Percentiles rank a stretch among this genome's conserved stretches.
Conservation (phyloP, 2,797 vertebrate genomes). For the Enoplosus armatus region DNA sequence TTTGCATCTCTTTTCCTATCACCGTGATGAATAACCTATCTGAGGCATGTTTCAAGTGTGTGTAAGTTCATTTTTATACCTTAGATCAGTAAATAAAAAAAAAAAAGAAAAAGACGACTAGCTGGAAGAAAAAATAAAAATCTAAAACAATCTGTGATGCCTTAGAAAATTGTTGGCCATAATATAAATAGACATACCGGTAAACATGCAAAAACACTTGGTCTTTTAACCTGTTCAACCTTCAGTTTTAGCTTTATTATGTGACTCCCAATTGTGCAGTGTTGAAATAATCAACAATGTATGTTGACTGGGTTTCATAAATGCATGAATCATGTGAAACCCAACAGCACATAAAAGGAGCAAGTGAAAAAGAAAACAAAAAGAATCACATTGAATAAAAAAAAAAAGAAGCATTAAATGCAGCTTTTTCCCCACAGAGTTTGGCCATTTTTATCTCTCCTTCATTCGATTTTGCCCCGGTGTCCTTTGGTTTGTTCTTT, state of each 20-base stretch:
- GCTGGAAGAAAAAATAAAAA: background rate
- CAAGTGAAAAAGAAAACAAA: background rate
- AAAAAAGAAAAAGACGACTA: background rate
- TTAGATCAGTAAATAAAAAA: background rate
- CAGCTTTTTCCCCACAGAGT: background rate
- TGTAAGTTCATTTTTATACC: background rate
- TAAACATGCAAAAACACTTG: conserved; percentile 9
- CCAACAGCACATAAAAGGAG: conserved; percentile 14
- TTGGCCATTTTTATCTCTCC: conserved; percentile 26
- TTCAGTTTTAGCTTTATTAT: conserved; percentile 37
- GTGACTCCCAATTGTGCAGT: background rate
- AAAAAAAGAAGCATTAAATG: background rate
- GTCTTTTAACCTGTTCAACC: conserved; percentile 8
- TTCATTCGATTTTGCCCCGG: conserved; percentile 35
- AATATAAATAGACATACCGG: conserved; percentile 1
- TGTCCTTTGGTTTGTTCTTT: conserved; percentile 26
- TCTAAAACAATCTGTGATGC: conserved; percentile 9
- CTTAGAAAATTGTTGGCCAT: conserved; percentile 13
- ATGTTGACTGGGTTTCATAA: conserved; percentile 9
- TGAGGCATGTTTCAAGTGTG: background rate
- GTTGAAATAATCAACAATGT: background rate
- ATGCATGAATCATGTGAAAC: conserved; percentile 20
- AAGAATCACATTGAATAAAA: background rate
- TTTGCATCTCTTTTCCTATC: background rate
- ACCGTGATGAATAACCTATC: background rate